Conservation (phyloP, 2,113 vertebrate species). For the Stercorarius parasiticus region DNA sequence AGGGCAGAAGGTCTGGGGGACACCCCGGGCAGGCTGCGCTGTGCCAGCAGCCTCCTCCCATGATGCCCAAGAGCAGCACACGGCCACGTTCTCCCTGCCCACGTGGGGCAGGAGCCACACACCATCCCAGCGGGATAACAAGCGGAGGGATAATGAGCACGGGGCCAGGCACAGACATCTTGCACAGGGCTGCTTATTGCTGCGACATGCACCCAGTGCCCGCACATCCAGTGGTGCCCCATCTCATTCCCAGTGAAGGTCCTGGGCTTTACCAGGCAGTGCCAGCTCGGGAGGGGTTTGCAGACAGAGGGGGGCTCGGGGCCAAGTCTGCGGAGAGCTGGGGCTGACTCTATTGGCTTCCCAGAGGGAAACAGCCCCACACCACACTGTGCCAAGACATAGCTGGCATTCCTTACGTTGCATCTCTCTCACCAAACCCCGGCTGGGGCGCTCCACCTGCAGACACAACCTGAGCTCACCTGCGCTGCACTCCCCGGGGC, state of each 20-base stretch:
- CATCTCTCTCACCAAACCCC: neutral
- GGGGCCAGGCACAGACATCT: accelerated
- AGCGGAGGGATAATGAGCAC: neutral
- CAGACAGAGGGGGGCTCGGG: neutral
- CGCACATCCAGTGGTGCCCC: accelerated
- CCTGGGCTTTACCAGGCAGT: neutral
- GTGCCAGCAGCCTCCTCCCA: neutral
- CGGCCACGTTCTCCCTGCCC: neutral
- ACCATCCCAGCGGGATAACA: accelerated
- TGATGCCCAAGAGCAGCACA: neutral
- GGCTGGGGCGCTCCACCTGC: neutral
- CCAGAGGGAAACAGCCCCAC: neutral
- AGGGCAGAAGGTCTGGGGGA: neutral
- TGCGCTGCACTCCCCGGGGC: accelerated
- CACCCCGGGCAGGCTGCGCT: accelerated
- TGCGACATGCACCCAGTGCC: accelerated
- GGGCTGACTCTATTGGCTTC: too few species aligned
- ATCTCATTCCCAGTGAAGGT: accelerated
- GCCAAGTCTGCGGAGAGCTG: too few species aligned
- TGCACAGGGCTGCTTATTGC: neutral
- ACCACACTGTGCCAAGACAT: accelerated
- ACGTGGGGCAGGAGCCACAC: accelerated
- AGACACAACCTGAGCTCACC: neutral
- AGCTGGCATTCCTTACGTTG: neutral
- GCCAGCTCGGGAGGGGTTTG: neutral